A percentile compares a stretch with the other conserved stretches of the same genome.
Conservation (phyloP, 2,797 vertebrate species). For the Cuniculus paca region DNA sequence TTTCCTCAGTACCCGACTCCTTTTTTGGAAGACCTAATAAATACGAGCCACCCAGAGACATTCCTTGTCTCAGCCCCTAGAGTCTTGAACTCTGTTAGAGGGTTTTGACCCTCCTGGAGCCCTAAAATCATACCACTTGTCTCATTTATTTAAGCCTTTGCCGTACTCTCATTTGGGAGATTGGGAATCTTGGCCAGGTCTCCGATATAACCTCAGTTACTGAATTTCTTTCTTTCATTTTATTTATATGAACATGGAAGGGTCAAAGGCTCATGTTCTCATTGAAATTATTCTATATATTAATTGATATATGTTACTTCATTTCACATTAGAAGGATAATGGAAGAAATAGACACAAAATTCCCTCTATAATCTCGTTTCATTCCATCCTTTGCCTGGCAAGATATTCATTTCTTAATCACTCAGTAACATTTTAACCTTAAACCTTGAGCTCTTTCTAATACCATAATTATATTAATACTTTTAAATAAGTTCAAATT, state of each 20-base stretch:
- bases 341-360: background rate
- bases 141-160: too few relatives aligned
- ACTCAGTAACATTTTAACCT: background rate
- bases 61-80: too few relatives aligned
- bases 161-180: too few relatives aligned
- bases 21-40: too few relatives aligned
- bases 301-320: background rate
- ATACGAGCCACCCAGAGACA: too few relatives aligned
- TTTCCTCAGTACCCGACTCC: too few relatives aligned
- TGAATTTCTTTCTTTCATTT: background rate
- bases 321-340: background rate
- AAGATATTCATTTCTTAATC: background rate
- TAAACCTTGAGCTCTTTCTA: background rate
- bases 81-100: too few relatives aligned
- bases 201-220: background rate
- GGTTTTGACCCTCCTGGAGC: too few relatives aligned
- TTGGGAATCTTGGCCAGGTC: too few relatives aligned
- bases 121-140: too few relatives aligned
- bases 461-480: background rate
- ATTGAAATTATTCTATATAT: background rate
- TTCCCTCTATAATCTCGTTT: fast-evolving
- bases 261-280: background rate
- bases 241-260: background rate
- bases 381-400: background rate
- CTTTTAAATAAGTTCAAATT: background rate